phyloP scores from a whole-genome alignment of 2,888 invertebrate genomes.

The Dolomedes plantarius region DNA sequence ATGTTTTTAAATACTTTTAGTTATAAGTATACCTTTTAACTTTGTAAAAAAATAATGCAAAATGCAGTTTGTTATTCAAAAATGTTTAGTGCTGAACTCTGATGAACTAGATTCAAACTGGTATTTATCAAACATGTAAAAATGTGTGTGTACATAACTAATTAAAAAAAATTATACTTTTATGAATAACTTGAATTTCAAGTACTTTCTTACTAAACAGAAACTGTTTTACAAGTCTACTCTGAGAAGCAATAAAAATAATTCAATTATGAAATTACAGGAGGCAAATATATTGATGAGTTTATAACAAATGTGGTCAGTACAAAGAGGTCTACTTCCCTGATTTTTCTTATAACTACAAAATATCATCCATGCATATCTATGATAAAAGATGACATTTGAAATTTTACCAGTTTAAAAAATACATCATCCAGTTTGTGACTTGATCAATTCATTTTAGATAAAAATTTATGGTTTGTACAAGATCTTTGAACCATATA shows the following conservation, averaged over 20 bases:
- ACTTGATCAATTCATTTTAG: neutral
- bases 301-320: too few relatives aligned
- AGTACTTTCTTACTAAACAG: too few relatives aligned
- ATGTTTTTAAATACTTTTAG: too few relatives aligned
- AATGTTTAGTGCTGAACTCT: neutral
- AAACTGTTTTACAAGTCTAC: too few relatives aligned
- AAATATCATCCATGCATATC: neutral
- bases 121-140: slow-evolving; percentile 11
- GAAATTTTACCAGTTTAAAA: slow-evolving; percentile 5
- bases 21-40: neutral
- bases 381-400: neutral
- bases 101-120: neutral
- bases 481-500: neutral
- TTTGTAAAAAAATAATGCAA: slow-evolving; percentile 7
- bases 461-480: slow-evolving; percentile 4
- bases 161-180: neutral
- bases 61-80: neutral
- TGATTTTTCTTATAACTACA: neutral
- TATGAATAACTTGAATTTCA: neutral
- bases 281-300: too few relatives aligned
- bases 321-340: too few relatives aligned
- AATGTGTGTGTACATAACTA: too few relatives aligned
- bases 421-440: neutral
- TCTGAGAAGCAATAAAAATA: too few relatives aligned
- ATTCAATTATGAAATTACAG: too few relatives aligned